phyloP scores from a whole-genome alignment of 2,888 invertebrate species.

The Chrysotoxum bicinctum region DNA sequence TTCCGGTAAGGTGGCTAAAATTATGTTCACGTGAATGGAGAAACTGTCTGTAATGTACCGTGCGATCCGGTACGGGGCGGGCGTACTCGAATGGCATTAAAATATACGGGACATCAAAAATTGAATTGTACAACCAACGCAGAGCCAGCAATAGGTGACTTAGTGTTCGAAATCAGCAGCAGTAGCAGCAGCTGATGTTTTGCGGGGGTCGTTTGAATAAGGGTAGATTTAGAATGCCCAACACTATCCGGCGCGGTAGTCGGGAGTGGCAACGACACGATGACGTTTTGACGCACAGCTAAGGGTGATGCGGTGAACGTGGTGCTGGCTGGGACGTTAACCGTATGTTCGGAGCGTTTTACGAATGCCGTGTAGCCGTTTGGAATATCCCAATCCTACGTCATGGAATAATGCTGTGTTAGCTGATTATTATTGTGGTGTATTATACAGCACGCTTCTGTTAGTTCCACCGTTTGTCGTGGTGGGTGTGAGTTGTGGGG shows the following conservation, averaged over 20 bases:
- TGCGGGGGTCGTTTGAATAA: neutral
- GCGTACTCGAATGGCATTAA: conserved; percentile 60
- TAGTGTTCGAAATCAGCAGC: conserved; percentile 34
- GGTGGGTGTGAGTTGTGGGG: too few species aligned
- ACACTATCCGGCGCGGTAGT: neutral
- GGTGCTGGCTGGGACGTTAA: conserved; percentile 7
- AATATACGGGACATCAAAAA: conserved; percentile 71
- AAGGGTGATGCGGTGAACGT: neutral
- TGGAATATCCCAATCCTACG: conserved; percentile 35
- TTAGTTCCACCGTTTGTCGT: conserved; percentile 9
- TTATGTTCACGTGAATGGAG: conserved; percentile 63
- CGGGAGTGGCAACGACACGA: neutral
- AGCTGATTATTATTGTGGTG: conserved; percentile 67
- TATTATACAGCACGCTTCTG: conserved; percentile 59
- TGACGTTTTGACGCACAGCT: conserved; percentile 53
- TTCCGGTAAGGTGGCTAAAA: conserved; percentile 58
- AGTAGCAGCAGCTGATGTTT: conserved; percentile 41
- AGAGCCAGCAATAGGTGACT: conserved; percentile 19
- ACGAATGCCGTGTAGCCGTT: neutral
- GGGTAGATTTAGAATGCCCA: conserved; percentile 40
- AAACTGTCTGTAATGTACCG: conserved; percentile 45
- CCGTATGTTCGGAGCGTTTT: conserved; percentile 12
- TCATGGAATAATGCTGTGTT: conserved; percentile 59
- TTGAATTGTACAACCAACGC: conserved; percentile 57
- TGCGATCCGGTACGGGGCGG: conserved; percentile 18